These are phyloP conservation scores for Diachrysia chrysitis DNA, from an alignment of 2,888 invertebrate species.

Conservation along the genomic window DNA sequence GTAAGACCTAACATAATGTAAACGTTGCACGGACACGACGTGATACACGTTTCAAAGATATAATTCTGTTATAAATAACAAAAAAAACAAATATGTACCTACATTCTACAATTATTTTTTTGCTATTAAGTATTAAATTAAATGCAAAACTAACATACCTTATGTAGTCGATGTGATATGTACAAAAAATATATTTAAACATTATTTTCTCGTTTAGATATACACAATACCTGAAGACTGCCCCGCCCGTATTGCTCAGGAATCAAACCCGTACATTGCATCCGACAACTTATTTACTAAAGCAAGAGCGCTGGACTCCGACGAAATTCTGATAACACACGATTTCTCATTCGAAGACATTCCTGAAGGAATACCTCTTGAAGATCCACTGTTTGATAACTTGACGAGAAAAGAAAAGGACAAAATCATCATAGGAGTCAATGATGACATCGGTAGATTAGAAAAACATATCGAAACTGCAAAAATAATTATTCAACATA, in stretches of 20 bases:
- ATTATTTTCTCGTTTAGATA: slow-evolving; percentile 66
- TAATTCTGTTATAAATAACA: too few species aligned
- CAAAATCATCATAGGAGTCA: slow-evolving; percentile 31
- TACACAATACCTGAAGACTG: slow-evolving; percentile 86
- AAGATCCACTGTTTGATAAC: slow-evolving; percentile 81
- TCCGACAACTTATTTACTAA: slow-evolving; percentile 79
- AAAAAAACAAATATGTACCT: too few species aligned
- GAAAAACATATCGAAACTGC: background rate
- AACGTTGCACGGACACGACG: too few species aligned
- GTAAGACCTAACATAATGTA: too few species aligned
- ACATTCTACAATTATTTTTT: too few species aligned
- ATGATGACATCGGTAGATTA: slow-evolving; percentile 32
- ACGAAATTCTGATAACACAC: slow-evolving; percentile 77
- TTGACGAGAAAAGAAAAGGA: slow-evolving; percentile 62
- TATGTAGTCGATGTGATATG: too few species aligned
- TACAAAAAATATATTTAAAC: background rate
- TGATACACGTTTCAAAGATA: too few species aligned
- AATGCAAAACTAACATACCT: too few species aligned
- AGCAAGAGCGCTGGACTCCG: slow-evolving; percentile 74
- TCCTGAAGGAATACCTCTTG: slow-evolving; percentile 81
- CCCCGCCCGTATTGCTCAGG: slow-evolving; percentile 72
- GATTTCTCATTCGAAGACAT: slow-evolving; percentile 82
- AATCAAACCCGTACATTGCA: slow-evolving; percentile 68
- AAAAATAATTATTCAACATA: background rate
- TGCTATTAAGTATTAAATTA: too few species aligned